These are phyloP conservation scores for Heliconius congener DNA, from an alignment of 1,140 invertebrate genomes.

Conservation along the genomic window DNA sequence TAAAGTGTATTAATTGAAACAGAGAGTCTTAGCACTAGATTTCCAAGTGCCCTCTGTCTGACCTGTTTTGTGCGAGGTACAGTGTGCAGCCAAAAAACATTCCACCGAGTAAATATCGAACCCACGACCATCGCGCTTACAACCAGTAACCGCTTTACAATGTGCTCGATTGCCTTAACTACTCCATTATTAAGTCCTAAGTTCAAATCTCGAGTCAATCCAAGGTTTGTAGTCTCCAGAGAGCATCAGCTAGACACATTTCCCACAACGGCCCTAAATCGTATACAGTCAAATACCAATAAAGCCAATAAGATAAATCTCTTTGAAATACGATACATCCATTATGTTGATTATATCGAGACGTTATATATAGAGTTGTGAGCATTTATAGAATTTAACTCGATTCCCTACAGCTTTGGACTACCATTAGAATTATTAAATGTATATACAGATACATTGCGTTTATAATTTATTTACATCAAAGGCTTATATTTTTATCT, in stretches of 20 bases:
- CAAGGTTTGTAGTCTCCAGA: background rate
- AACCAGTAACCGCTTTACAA: background rate
- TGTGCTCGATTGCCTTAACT: background rate
- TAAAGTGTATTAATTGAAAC: too few species aligned
- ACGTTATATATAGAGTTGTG: background rate
- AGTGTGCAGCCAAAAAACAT: too few species aligned
- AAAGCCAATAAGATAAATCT: constrained; percentile 1
- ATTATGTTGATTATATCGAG: background rate
- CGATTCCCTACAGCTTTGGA: background rate
- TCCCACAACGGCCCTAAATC: background rate
- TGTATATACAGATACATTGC: background rate
- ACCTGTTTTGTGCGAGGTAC: too few species aligned
- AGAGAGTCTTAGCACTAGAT: too few species aligned
- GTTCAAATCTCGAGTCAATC: background rate
- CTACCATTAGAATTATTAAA: background rate
- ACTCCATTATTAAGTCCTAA: background rate
- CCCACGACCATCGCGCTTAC: background rate
- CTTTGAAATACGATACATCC: constrained; percentile 9
- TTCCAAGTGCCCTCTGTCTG: too few species aligned
- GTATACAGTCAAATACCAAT: background rate
- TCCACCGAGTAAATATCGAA: background rate
- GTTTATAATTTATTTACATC: background rate
- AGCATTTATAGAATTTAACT: constrained; percentile 6
- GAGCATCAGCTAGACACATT: background rate
- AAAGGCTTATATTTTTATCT: background rate